Evolutionary conservation across 2,797 vertebrate genomes (phyloP).

Genomic region (Carapus acus): DNA sequence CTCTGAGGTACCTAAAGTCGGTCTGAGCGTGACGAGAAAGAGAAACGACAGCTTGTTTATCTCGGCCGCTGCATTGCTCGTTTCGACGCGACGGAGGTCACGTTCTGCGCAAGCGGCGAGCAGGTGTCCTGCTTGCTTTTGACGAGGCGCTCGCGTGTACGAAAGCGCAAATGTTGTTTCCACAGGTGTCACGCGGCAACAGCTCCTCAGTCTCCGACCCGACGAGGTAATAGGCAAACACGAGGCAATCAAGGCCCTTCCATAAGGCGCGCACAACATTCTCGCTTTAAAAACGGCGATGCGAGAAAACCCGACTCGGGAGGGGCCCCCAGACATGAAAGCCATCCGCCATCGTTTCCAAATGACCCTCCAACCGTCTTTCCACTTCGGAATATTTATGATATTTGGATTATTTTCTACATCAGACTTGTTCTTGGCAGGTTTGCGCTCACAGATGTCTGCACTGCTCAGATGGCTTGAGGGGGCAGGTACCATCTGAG

Average conservation of each 20-base stretch:
- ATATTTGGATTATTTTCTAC: conserved; percentile 49
- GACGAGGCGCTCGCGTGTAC: conserved; percentile 1
- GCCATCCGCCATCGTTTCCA: conserved; percentile 40
- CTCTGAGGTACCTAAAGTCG: no score
- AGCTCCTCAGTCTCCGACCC: conserved; percentile 34
- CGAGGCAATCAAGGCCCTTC: conserved; percentile 24
- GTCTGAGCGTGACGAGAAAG: neutral
- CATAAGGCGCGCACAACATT: conserved; percentile 43
- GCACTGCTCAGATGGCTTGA: conserved; percentile 76
- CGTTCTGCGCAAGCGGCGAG: conserved; percentile 25
- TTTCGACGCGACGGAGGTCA: conserved; percentile 22
- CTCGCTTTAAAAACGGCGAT: conserved; percentile 43
- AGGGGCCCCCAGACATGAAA: conserved; percentile 52
- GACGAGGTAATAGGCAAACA: conserved; percentile 43
- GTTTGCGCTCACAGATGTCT: conserved; percentile 72
- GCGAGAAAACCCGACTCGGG: conserved; percentile 51
- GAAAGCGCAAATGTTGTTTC: conserved; percentile 21
- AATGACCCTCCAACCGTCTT: conserved; percentile 56
- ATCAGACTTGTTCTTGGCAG: conserved; percentile 69
- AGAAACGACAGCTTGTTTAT: neutral
- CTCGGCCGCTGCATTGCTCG: conserved; percentile 10
- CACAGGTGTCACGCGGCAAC: conserved; percentile 38
- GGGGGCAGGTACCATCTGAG: conserved; percentile 77
- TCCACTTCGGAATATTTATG: conserved; percentile 63
- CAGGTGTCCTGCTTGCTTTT: conserved; percentile 19